Conservation (phyloP, 2,888 invertebrate species). For the Ethmia dodecea region DNA sequence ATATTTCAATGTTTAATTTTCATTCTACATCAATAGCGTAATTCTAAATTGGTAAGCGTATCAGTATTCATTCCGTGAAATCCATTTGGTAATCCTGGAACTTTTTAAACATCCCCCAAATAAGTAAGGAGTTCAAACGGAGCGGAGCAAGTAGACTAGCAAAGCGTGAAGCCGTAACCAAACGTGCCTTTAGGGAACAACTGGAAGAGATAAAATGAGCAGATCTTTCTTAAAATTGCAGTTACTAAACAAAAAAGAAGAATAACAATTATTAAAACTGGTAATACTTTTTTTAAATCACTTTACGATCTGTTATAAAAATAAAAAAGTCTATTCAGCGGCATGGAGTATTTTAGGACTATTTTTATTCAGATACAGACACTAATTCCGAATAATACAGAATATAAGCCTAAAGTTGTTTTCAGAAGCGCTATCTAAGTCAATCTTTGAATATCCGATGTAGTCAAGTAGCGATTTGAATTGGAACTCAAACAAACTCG, state of each 20-base stretch:
- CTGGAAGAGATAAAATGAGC: conserved; percentile 20
- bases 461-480: no score
- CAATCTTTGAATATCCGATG: no score
- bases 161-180: conserved; percentile 56
- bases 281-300: neutral
- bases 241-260: neutral
- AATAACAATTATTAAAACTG: neutral
- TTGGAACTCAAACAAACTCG: no score
- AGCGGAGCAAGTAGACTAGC: conserved; percentile 48
- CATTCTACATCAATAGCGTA: no score
- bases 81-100: conserved; percentile 45
- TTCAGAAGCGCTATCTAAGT: no score
- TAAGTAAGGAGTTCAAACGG: conserved; percentile 56
- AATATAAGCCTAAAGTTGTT: no score
- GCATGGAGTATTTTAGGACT: neutral
- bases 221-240: neutral
- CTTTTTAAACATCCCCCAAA: conserved; percentile 55
- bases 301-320: neutral
- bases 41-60: conserved; percentile 15
- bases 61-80: conserved; percentile 37
- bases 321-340: neutral
- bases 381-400: no score
- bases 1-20: no score
- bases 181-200: conserved; percentile 27
- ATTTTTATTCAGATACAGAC: neutral